Conservation (phyloP, 2,888 invertebrate genomes). For the Cephus pulcher region DNA sequence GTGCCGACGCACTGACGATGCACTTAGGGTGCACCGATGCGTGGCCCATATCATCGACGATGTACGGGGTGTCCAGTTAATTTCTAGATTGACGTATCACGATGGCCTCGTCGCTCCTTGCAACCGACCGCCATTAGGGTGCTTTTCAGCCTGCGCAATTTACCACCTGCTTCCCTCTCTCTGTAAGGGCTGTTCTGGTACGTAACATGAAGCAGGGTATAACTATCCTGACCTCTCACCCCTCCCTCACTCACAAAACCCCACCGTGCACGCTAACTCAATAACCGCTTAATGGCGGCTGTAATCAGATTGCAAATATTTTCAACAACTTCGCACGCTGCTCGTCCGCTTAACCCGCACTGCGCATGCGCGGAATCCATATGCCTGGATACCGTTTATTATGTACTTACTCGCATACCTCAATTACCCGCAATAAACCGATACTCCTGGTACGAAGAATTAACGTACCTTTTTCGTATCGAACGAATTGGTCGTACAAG, state of each 20-base stretch:
- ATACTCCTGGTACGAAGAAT: not conserved
- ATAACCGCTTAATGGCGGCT: conserved; percentile 15
- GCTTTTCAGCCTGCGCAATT: not conserved
- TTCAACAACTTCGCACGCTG: conserved; percentile 7
- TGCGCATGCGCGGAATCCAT: not conserved
- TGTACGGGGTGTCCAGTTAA: not conserved
- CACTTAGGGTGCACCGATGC: not conserved
- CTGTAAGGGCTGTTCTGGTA: not conserved
- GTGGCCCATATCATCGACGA: not conserved
- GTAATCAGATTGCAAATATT: conserved; percentile 21
- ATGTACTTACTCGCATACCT: not conserved
- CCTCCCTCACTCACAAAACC: not conserved
- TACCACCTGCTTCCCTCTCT: not conserved
- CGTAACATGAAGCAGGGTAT: not conserved
- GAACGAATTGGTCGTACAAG: not conserved
- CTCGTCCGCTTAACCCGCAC: not conserved
- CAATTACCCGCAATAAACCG: not conserved
- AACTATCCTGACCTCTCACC: not conserved
- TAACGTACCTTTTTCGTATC: not conserved
- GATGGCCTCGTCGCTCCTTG: not conserved
- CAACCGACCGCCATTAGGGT: not conserved
- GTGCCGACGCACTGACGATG: not conserved
- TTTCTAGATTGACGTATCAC: not conserved
- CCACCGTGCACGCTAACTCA: conserved; percentile 10
- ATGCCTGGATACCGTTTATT: not conserved